Base-by-base conservation (phyloP, 2,888 invertebrate genomes). In the Malacosoma neustria region DNA sequence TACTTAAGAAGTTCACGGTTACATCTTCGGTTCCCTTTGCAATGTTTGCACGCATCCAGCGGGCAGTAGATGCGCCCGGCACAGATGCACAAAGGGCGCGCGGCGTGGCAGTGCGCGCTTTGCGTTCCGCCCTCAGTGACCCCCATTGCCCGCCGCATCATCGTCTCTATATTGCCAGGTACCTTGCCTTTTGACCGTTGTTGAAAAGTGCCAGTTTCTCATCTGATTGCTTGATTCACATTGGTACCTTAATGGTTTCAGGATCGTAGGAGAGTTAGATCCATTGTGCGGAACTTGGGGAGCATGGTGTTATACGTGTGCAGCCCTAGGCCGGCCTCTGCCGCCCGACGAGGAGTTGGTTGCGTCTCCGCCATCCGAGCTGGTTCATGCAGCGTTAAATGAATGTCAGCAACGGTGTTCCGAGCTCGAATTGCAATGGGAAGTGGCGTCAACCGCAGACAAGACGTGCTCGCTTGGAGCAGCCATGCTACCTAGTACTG, bases 31-130 rank as follows among this genome's bases (percentile, higher is more conserved):
- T 69, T 48, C 61, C 66, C 6, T 72, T 53, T 59, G 67, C 60
- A 30, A 60, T 65, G 7, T 72, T 53, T 59, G 67, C 60, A 30
- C 69, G 64, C 48, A 66, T 64, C 53, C 72, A 73, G 45, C 65
- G 70, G 30, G 40, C 71, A 14, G 71, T 72, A 49, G 50, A 6
- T 35, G 51, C 49, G 29, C 45, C 47, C 32, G 54, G 49, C 35
- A 54, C 48, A 30, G 39, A 30, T 15, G 13, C 14, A 35, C 38
- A 7, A 35, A 30, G 37, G 34, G 54, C 45, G 47, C 43, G 40
- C 29, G 43, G 44, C 38, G 53, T 14, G 38, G 53, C 42, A 40
- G 39, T 36, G 42, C 54, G 29, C 43, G 51, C 63, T 39, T 49
- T 51, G 54, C 54, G 44, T 41, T 49, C 50, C 22, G 41, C 56